phyloP scores from a whole-genome alignment of 2,888 invertebrate species.

The Drosophila antonietae region DNA sequence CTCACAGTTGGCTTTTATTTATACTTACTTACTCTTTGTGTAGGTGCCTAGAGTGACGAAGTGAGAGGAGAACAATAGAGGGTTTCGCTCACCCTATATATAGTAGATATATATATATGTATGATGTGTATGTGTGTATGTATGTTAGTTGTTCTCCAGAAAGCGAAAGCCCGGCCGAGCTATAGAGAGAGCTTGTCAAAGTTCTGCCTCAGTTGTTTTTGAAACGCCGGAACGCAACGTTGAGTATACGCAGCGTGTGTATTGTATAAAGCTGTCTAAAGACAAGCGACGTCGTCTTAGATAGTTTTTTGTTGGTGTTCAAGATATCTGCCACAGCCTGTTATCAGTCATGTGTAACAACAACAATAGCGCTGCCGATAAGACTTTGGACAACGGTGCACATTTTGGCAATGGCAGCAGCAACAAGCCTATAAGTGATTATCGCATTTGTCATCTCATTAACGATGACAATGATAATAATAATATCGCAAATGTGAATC shows the following conservation, averaged over 20 bases:
- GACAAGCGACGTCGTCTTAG: conserved; percentile 24
- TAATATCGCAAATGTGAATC: conserved; percentile 15
- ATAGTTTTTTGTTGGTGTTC: conserved; percentile 19
- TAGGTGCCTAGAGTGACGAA: not conserved
- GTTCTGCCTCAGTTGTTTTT: conserved; percentile 59
- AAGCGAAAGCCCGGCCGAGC: conserved; percentile 60
- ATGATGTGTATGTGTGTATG: not conserved
- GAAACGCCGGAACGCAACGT: conserved; percentile 58
- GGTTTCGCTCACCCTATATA: not conserved
- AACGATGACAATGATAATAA: conserved; percentile 29
- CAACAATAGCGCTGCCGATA: conserved; percentile 56
- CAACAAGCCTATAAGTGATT: conserved; percentile 15
- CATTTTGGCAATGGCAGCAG: conserved; percentile 42
- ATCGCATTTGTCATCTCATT: conserved; percentile 11
- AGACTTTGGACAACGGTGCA: conserved; percentile 56
- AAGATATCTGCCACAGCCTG: conserved; percentile 7
- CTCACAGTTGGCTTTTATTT: conserved; percentile 52
- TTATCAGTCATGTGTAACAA: conserved; percentile 70
- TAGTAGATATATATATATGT: too few species aligned
- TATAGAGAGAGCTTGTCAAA: conserved; percentile 14
- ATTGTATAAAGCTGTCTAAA: conserved; percentile 1
- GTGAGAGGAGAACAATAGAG: not conserved
- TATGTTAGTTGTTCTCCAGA: conserved; percentile 55
- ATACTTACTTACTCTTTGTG: conserved; percentile 53
- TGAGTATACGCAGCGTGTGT: conserved; percentile 56